phyloP scores from a whole-genome alignment of 2,113 vertebrate species.

The Chiloscyllium plagiosum region DNA sequence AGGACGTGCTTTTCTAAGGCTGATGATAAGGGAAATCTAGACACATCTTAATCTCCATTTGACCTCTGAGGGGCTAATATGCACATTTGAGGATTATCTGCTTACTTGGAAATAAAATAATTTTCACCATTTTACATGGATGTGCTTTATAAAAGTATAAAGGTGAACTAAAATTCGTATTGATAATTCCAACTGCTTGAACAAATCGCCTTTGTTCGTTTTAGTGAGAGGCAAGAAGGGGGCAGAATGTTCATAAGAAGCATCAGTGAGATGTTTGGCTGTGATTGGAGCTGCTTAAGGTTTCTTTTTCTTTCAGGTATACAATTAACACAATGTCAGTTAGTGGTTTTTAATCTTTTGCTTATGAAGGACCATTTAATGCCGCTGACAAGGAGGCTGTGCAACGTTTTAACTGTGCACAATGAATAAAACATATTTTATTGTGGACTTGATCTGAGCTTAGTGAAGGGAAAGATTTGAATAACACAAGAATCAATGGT shows the following conservation, averaged over 20 bases:
- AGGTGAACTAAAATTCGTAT: not conserved
- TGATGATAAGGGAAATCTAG: too few relatives aligned
- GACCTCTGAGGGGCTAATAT: not conserved
- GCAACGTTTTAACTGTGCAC: not conserved
- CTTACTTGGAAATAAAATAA: not conserved
- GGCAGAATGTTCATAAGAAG: not conserved
- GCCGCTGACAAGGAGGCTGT: not conserved
- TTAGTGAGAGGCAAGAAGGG: not conserved
- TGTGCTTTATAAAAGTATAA: constrained; percentile 4
- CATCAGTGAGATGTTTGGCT: not conserved
- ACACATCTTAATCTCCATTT: not conserved
- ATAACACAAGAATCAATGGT: not conserved
- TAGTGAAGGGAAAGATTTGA: not conserved
- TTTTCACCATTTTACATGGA: constrained; percentile 9
- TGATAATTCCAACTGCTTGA: not conserved
- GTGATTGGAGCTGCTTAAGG: not conserved
- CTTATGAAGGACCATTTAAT: not conserved
- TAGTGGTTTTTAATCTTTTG: not conserved
- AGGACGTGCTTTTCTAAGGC: not conserved
- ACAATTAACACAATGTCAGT: not conserved
- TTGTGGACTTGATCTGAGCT: not conserved
- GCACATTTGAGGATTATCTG: not conserved
- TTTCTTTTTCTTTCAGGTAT: too few relatives aligned
- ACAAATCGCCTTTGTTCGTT: constrained; percentile 5
- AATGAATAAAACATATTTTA: not conserved